Evolutionary conservation across 1,140 invertebrate genomes (phyloP), one percentile per base, ranked within the genome.

Genomic region (Ephestia elutella): DNA sequence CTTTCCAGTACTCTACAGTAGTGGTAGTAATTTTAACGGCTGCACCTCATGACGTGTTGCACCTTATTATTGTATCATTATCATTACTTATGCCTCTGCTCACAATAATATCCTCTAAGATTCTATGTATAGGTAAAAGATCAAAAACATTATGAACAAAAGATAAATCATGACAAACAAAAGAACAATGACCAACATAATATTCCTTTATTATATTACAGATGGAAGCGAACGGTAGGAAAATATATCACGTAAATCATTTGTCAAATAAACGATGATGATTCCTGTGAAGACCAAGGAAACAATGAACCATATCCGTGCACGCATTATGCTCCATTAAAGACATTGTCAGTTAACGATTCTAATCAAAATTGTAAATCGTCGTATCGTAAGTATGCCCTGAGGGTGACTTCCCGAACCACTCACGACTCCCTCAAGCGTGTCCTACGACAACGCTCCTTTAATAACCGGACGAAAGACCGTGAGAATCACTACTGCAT

Each of bases 311-410:
- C 51, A 60, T 62, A 69, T 73, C 62, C 64, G 66, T 65, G 63
- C 63, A 69, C 54, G 61, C 57, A 65, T 68, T 69, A 73, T 68
- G 66, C 60, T 73, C 75, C 70, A 70, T 67, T 67, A 66, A 51
- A 62, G 35, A 57, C 44, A 66, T 69, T 67, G 60, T 62, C 63
- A 68, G 20, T 55, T 59, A 63, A 57, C 50, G 56, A 57, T 54
- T 58, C 28, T 77, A 83, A 86, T 86, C 79, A 79, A 79, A 75
- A 86, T 83, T 83, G 76, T n/a, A n/a, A n/a, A n/a, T 79, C 75
- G 76, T 82, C 62, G 71, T 73, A 60, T 71, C 48, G 71, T 68
- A 73, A 66, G 61, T 54, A 49, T 65, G 72, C 79, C 78, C 75
- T 75, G 68, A 71, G 70, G 75, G 77, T 68, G 66, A 68, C 70